Percentiles rank a stretch among this genome's conserved stretches.
Evolutionary conservation across 2,113 vertebrate genomes (phyloP).

Genomic region (Dicrurus megarhynchus): DNA sequence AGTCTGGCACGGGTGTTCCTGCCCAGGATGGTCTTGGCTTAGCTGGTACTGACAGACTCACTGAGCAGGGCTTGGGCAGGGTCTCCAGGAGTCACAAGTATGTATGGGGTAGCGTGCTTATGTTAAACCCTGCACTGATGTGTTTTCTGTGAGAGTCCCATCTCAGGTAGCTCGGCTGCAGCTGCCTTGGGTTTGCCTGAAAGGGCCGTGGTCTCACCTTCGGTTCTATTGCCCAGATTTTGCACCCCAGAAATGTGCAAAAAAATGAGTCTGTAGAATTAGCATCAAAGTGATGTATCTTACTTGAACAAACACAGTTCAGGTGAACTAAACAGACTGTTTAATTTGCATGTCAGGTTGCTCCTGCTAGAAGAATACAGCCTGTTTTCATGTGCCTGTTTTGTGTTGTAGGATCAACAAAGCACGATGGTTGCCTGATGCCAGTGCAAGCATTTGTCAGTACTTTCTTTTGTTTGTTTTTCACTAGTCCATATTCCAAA

Average conservation of each 20-base stretch:
- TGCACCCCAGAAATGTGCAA: not conserved
- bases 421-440: not conserved
- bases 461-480: not conserved
- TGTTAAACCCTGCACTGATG: not conserved
- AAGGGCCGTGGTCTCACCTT: not conserved
- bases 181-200: not conserved
- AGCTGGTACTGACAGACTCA: not conserved
- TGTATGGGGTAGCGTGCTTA: accelerated
- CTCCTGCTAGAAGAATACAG: not conserved
- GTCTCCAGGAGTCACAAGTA: not conserved
- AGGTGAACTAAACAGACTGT: not conserved
- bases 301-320: not conserved
- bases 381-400: not conserved
- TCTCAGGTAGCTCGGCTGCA: not conserved
- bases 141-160: not conserved
- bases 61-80: not conserved
- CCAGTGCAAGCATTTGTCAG: not conserved
- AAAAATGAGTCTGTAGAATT: not conserved
- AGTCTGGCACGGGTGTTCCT: not conserved
- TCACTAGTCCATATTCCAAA: not conserved
- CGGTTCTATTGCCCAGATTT: not conserved
- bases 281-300: not conserved
- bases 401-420: not conserved
- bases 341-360: not conserved
- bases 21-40: not conserved